These are phyloP conservation scores for Aphelenchoides bicaudatus DNA, from an alignment of 2,888 invertebrate genomes.

Conservation along the genomic window DNA sequence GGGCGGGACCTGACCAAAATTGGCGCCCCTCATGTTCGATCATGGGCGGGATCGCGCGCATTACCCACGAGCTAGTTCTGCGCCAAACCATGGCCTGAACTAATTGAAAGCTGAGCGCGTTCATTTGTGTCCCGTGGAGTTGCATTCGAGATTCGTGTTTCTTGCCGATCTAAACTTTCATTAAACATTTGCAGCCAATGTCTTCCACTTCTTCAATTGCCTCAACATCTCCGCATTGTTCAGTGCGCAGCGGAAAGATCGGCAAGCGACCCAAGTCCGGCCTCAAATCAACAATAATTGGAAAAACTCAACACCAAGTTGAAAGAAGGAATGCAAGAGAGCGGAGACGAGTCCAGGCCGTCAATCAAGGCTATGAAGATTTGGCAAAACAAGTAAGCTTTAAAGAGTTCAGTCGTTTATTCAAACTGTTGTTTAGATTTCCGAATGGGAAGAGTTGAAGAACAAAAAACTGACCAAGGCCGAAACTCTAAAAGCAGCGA, in stretches of 20 bases:
- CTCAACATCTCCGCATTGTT: neutral
- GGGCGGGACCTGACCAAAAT: too few species aligned
- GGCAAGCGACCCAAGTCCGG: conserved; percentile 10
- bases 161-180: too few species aligned
- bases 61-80: too few species aligned
- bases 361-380: conserved; percentile 36
- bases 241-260: neutral
- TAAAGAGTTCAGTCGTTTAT: neutral
- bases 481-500: conserved; percentile 38
- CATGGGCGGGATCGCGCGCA: too few species aligned
- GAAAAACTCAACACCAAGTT: conserved; percentile 38
- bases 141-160: too few species aligned
- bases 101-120: too few species aligned
- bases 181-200: neutral
- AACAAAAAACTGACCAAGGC: conserved; percentile 43
- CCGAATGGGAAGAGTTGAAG: conserved; percentile 31
- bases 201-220: conserved; percentile 2
- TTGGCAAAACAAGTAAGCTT: conserved; percentile 27
- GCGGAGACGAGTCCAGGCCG: conserved; percentile 33
- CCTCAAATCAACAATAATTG: conserved; percentile 25
- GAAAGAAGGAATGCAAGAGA: conserved; percentile 39
- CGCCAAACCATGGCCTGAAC: too few species aligned
- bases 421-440: conserved; percentile 10
- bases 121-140: too few species aligned
- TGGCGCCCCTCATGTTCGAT: too few species aligned